A percentile compares a stretch with the other conserved stretches of the same genome.
phyloP scores from a whole-genome alignment of 2,797 vertebrate genomes.

The Gorsachius magnificus region DNA sequence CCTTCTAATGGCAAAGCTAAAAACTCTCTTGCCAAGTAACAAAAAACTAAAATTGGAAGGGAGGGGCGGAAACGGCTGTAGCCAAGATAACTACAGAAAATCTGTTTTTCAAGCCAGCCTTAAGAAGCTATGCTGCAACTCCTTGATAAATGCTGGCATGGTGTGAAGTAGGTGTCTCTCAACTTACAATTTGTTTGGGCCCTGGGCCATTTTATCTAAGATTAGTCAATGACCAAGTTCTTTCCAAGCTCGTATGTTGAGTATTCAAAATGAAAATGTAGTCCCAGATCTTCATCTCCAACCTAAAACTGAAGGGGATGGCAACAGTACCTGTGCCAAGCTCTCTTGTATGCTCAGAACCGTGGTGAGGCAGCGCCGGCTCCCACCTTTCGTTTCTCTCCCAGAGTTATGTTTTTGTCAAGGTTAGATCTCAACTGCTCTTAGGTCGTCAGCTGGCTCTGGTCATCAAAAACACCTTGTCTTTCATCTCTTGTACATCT shows the following conservation, averaged over 20 bases:
- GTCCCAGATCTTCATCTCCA: not conserved
- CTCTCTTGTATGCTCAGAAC: not conserved
- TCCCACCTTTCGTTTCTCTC: not conserved
- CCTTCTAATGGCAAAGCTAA: not conserved
- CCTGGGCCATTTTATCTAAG: not conserved
- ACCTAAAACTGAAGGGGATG: not conserved
- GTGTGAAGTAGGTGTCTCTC: not conserved
- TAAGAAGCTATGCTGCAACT: not conserved
- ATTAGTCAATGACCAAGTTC: not conserved
- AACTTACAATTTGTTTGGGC: not conserved
- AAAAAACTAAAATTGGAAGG: not conserved
- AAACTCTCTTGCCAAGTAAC: not conserved
- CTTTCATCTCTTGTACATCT: slow-evolving; percentile 35
- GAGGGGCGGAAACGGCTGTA: not conserved
- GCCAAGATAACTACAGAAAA: not conserved
- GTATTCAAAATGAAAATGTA: not conserved
- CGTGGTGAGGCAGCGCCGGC: fast-evolving
- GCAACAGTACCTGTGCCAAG: not conserved
- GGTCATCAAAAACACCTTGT: slow-evolving; percentile 15
- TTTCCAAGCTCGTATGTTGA: not conserved
- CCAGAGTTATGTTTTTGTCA: not conserved
- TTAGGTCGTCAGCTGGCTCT: not conserved
- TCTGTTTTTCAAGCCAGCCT: not conserved
- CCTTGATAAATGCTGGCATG: not conserved
- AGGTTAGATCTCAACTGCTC: not conserved